Conservation (phyloP, 2,888 invertebrate species). For the Hydriomena furcata region DNA sequence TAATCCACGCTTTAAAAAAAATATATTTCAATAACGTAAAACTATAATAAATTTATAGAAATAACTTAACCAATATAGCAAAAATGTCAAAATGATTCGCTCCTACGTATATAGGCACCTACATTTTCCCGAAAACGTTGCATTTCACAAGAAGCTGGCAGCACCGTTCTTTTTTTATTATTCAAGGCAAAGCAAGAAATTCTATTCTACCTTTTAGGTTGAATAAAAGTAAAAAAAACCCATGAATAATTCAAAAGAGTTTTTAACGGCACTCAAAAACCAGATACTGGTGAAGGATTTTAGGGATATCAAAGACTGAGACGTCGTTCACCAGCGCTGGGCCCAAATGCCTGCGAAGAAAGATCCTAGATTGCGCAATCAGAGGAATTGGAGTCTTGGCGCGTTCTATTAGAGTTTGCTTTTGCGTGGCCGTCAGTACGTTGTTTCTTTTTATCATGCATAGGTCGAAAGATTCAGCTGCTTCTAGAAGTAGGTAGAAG, state of each 20-base stretch:
- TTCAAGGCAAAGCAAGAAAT: neutral
- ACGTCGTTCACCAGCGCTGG: constrained; percentile 82
- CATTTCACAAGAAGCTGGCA: neutral
- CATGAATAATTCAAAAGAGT: constrained; percentile 6
- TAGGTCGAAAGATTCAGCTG: constrained; percentile 90
- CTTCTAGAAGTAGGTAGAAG: constrained; percentile 87
- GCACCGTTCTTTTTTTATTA: constrained; percentile 4
- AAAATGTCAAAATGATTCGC: no score
- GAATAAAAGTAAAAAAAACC: constrained; percentile 40
- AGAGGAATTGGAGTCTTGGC: constrained; percentile 87
- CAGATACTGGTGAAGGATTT: constrained; percentile 86
- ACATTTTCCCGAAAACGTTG: neutral
- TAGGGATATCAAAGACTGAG: constrained; percentile 85
- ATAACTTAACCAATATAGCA: no score
- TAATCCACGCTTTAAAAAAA: no score
- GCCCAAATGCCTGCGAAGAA: constrained; percentile 83
- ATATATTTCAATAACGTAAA: no score
- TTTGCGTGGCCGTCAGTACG: constrained; percentile 86
- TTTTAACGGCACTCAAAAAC: constrained; percentile 85
- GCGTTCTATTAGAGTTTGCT: constrained; percentile 84
- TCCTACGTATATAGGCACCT: no score
- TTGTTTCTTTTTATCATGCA: constrained; percentile 91
- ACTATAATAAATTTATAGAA: no score
- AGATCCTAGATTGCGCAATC: constrained; percentile 85
- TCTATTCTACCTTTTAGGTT: constrained; percentile 42